Evolutionary conservation across 2,888 invertebrate genomes (phyloP).

Genomic region (Timandra comae): DNA sequence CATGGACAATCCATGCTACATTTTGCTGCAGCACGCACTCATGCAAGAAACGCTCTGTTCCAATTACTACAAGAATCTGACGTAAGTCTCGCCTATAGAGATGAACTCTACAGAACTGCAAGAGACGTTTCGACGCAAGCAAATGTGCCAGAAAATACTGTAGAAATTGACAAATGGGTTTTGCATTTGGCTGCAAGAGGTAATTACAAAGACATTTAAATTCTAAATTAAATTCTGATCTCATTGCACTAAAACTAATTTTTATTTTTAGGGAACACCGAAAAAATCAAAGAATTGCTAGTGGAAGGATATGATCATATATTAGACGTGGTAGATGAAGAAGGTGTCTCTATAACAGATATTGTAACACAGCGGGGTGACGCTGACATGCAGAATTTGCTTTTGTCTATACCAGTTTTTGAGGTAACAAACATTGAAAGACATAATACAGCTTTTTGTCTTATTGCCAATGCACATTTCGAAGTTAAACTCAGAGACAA

Average conservation of each 20-base stretch:
- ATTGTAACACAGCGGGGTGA: constrained; percentile 82
- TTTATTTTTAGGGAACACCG: constrained; percentile 47
- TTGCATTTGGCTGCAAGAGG: constrained; percentile 87
- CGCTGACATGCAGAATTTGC: constrained; percentile 80
- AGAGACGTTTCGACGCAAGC: constrained; percentile 90
- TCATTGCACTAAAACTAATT: too few relatives aligned
- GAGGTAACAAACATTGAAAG: too few relatives aligned
- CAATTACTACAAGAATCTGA: constrained; percentile 88
- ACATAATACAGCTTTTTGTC: too few relatives aligned
- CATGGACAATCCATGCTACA: constrained; percentile 93
- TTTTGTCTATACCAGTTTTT: constrained; percentile 84
- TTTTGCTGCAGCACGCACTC: constrained; percentile 89
- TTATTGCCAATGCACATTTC: too few relatives aligned
- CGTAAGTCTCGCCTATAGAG: constrained; percentile 87
- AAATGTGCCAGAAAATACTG: constrained; percentile 85
- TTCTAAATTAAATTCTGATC: too few relatives aligned
- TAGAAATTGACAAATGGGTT: constrained; percentile 88
- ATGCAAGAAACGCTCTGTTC: constrained; percentile 86
- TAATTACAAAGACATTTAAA: constrained; percentile 40
- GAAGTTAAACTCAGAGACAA: too few relatives aligned
- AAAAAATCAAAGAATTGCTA: constrained; percentile 78
- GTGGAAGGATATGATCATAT: constrained; percentile 93
- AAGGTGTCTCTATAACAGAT: constrained; percentile 81
- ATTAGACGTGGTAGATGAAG: constrained; percentile 85
- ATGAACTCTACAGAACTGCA: constrained; percentile 91